A percentile compares a stretch with the other conserved stretches of the same genome.
phyloP scores from a whole-genome alignment of 2,797 vertebrate genomes.

The Scomberomorus guttatus region DNA sequence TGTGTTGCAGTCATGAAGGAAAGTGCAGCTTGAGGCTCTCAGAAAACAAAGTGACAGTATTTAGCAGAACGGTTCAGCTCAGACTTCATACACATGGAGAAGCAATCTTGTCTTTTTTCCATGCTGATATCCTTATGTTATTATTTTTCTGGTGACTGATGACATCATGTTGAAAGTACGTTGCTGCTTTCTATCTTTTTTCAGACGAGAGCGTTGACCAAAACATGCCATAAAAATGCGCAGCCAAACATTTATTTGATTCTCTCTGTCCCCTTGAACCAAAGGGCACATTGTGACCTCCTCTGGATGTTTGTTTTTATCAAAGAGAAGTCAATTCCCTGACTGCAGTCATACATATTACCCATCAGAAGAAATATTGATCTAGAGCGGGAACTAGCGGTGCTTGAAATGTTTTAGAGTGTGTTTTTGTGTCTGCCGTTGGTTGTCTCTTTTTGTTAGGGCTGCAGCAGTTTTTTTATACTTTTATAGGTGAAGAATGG shows the following conservation, averaged over 20 bases:
- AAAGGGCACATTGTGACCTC: not conserved
- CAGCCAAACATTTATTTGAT: not conserved
- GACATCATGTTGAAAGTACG: not conserved
- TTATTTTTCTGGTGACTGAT: not conserved
- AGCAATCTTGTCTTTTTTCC: not conserved
- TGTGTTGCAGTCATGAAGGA: not conserved
- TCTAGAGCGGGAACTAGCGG: not conserved
- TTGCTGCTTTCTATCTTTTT: not conserved
- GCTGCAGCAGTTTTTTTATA: not conserved
- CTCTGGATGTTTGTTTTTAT: not conserved
- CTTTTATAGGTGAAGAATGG: too few relatives aligned
- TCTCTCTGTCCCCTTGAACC: not conserved
- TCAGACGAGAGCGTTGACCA: not conserved
- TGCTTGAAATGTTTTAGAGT: not conserved
- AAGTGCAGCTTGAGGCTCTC: not conserved
- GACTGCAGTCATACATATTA: not conserved
- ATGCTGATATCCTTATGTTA: not conserved
- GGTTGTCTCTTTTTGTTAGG: not conserved
- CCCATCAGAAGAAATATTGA: conserved; percentile 3
- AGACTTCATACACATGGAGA: too few relatives aligned
- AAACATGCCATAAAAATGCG: not conserved
- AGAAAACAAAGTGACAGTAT: too few relatives aligned
- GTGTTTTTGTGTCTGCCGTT: too few relatives aligned
- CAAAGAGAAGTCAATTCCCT: not conserved
- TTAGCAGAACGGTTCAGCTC: too few relatives aligned